Percentiles rank a stretch among this genome's conserved stretches.
Evolutionary conservation across 2,888 invertebrate species (phyloP).

Genomic region (Lasioglossum lativentre): DNA sequence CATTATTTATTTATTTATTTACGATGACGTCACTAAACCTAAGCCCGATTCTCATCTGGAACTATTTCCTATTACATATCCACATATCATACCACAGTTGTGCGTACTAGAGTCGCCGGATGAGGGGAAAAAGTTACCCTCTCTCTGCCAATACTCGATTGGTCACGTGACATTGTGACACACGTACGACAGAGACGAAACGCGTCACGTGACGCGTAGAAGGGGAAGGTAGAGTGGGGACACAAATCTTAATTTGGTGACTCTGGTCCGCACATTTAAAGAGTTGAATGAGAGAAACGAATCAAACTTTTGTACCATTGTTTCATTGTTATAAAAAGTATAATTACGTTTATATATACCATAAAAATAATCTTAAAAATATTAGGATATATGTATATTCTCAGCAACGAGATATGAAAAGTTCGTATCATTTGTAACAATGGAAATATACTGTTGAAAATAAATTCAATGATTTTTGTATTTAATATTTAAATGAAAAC

Average conservation of each 20-base stretch:
- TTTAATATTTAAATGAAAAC: too few relatives aligned
- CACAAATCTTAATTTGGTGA: too few relatives aligned
- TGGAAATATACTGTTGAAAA: not conserved
- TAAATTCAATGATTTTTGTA: too few relatives aligned
- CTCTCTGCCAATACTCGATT: too few relatives aligned
- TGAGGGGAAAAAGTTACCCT: too few relatives aligned
- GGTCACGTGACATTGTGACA: too few relatives aligned
- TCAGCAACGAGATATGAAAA: not conserved
- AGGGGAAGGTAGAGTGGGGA: too few relatives aligned
- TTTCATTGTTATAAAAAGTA: constrained; percentile 23
- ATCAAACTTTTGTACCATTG: not conserved
- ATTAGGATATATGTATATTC: not conserved
- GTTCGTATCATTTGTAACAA: not conserved
- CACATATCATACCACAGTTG: constrained; percentile 1
- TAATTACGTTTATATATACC: constrained; percentile 8
- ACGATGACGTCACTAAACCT: constrained; percentile 33
- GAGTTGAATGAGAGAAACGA: not conserved
- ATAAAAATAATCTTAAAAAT: constrained; percentile 37
- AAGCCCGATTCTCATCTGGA: constrained; percentile 50
- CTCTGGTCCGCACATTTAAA: constrained; percentile 33
- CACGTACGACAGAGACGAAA: too few relatives aligned
- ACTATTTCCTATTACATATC: constrained; percentile 18
- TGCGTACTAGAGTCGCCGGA: constrained; percentile 15
- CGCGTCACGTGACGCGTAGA: too few relatives aligned
- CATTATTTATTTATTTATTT: constrained; percentile 66